Evolutionary conservation across 2,797 vertebrate species (phyloP).

Genomic region (Bufotes viridis): DNA sequence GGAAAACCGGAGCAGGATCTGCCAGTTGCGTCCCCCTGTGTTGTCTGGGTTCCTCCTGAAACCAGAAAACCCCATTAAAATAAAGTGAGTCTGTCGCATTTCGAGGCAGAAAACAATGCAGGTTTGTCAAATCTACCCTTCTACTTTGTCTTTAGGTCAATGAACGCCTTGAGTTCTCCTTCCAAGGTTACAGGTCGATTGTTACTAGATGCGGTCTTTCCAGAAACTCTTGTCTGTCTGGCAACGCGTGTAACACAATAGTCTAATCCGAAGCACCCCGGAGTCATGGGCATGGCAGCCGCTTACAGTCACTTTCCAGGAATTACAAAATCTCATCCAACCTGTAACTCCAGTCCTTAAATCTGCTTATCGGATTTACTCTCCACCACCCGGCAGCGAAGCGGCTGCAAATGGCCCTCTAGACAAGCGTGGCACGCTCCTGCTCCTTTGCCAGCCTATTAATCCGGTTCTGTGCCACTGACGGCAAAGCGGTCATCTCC

Average conservation of each 20-base stretch:
- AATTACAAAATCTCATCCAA: constrained; percentile 20
- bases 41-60: too few relatives aligned
- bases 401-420: background rate
- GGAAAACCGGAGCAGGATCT: too few relatives aligned
- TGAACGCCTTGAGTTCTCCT: too few relatives aligned
- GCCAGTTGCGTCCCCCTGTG: too few relatives aligned
- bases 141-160: too few relatives aligned
- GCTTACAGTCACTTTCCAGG: constrained; percentile 37
- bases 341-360: constrained; percentile 35
- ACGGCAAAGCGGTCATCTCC: background rate
- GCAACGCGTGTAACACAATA: background rate
- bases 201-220: background rate
- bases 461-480: background rate
- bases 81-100: too few relatives aligned
- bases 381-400: background rate
- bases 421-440: background rate
- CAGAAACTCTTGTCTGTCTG: background rate
- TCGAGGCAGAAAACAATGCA: too few relatives aligned
- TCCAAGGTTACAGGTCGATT: too few relatives aligned
- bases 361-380: constrained; percentile 29
- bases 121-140: too few relatives aligned
- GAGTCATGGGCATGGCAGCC: background rate
- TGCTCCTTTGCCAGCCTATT: background rate
- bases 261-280: background rate
- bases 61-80: too few relatives aligned